Conservation (phyloP, 2,888 invertebrate genomes). For the Hydropsyche betteni region DNA sequence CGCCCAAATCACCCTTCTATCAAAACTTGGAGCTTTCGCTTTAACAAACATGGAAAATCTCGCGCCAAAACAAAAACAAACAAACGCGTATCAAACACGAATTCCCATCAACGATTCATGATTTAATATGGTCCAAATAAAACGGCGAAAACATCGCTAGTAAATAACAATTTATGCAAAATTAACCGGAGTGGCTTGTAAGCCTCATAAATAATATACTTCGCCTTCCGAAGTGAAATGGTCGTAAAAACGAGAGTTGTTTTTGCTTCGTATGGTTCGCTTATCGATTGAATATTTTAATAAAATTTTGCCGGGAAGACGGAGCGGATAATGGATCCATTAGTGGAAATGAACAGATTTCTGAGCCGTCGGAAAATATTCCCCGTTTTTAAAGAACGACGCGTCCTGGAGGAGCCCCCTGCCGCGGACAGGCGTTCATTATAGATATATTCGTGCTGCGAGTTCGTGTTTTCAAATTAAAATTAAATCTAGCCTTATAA, state of each 20-base stretch:
- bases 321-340: slow-evolving; percentile 36
- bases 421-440: too few species aligned
- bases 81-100: too few species aligned
- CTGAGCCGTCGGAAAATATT: slow-evolving; percentile 9
- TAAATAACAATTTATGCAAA: slow-evolving; percentile 1
- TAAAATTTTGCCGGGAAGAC: slow-evolving; percentile 1
- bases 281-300: slow-evolving; percentile 37
- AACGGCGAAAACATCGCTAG: too few species aligned
- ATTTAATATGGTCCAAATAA: too few species aligned
- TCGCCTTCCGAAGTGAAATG: slow-evolving; percentile 1
- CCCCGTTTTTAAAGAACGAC: too few species aligned
- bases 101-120: too few species aligned
- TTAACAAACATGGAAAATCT: too few species aligned
- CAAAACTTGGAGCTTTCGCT: slow-evolving; percentile 9
- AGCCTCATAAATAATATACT: slow-evolving; percentile 25
- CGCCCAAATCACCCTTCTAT: slow-evolving; percentile 19
- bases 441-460: too few species aligned
- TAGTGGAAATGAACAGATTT: slow-evolving; percentile 36
- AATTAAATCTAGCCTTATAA: too few species aligned
- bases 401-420: too few species aligned
- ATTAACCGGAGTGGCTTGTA: slow-evolving; percentile 8
- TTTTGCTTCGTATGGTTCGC: slow-evolving; percentile 16
- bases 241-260: slow-evolving; percentile 25
- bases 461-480: too few species aligned
- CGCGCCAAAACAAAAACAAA: too few species aligned